Evolutionary conservation across 1,140 invertebrate species (phyloP), one percentile per base, ranked within the genome.

Genomic region (Bursaphelenchus mucronatus): DNA sequence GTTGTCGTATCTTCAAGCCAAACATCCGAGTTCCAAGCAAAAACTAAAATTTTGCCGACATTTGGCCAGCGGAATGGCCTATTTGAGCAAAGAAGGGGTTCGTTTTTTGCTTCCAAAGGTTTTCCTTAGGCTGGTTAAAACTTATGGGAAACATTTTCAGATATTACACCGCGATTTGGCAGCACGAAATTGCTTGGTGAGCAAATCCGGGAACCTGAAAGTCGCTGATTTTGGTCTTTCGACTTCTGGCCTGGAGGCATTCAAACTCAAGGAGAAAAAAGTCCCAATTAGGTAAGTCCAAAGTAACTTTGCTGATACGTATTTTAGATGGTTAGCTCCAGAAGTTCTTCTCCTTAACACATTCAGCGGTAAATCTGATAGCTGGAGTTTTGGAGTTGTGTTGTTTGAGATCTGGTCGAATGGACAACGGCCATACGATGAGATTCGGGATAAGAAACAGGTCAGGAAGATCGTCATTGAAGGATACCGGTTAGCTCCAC

Each of bases 281-380:
- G 21, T 54, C 11, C 52, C 52, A 8, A 54, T 21, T 54, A 17
- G 52, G 52, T 30, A 54, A 8, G 52, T 30, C 39, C 17, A 15
- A 17, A 30, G 49, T 11, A 5, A 40, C 47, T 9, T 58, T 62
- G 3, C 10, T 59, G 3, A 17, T 30, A 4, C 63, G 15, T 81
- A 81, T 15, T 91, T 95, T 0, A 96, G 94, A 82, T 96, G 93
- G 93, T 94, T 92, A 3, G 90, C 92, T 0, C 92, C 92, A 0
- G 92, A 96, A 83, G 92, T 92, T 3, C 92, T 93, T 41, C 87
- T 91, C 49, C 91, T 91, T 73, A 89, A 90, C 50, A 87, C 89
- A 78, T 97, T 96, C 83, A 92, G 90, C 52, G 93, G 95, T 68
- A 97, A 97, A 82, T 94, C 91, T 56, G 94, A 97, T 82, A 92